Percentiles rank a stretch among this genome's conserved stretches.
These are phyloP conservation scores for Rhinolophus ferrumequinum DNA, from an alignment of 2,113 vertebrate genomes.

Conservation along the genomic window DNA sequence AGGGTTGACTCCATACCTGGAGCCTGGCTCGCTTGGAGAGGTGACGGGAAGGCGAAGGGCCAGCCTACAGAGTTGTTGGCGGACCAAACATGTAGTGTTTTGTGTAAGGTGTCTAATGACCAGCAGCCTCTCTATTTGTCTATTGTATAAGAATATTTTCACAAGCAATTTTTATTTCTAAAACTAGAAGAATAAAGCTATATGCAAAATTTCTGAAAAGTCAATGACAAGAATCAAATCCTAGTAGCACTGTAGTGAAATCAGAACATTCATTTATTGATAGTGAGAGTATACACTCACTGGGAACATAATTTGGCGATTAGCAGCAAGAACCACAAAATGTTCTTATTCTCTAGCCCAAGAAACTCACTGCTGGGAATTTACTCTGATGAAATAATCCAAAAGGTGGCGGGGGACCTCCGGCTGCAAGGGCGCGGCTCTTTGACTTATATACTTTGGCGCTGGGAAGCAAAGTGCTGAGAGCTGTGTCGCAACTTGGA, in stretches of 20 bases:
- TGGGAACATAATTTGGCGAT: neutral
- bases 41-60: neutral
- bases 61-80: neutral
- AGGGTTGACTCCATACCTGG: no score
- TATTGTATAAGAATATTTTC: neutral
- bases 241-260: neutral
- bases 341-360: neutral
- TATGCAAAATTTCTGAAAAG: slow-evolving; percentile 2
- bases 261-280: neutral
- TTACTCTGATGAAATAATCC: slow-evolving; percentile 34
- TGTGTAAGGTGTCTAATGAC: neutral
- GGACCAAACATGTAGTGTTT: neutral
- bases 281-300: neutral
- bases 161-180: neutral
- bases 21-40: neutral
- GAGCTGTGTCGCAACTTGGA: slow-evolving; percentile 19
- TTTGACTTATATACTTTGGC: neutral
- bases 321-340: neutral
- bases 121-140: neutral
- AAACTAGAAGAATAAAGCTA: neutral
- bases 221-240: neutral
- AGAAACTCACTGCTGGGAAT: slow-evolving; percentile 57
- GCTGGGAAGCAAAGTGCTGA: neutral
- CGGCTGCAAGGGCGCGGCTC: slow-evolving; percentile 37
- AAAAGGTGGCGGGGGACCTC: neutral